A percentile compares a stretch with the other conserved stretches of the same genome.
These are phyloP conservation scores for Sisyra nigra DNA, from an alignment of 2,888 invertebrate genomes.

Conservation along the genomic window DNA sequence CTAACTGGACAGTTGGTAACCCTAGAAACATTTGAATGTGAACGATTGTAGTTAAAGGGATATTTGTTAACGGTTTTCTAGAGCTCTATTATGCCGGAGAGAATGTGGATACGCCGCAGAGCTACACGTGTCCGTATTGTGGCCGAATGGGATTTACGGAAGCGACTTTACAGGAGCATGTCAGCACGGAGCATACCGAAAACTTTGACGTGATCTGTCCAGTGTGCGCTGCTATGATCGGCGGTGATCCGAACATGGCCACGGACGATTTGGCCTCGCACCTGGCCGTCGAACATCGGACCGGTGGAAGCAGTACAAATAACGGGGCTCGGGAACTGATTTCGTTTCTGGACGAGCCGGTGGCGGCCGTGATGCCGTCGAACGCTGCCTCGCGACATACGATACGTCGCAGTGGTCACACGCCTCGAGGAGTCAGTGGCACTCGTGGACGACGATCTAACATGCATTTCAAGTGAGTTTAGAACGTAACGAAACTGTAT, in stretches of 20 bases:
- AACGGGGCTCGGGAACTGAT: conserved; percentile 80
- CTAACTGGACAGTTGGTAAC: too few relatives aligned
- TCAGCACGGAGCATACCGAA: conserved; percentile 81
- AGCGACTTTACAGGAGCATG: conserved; percentile 78
- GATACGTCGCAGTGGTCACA: conserved; percentile 27
- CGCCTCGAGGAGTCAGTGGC: conserved; percentile 50
- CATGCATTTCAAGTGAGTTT: conserved; percentile 79
- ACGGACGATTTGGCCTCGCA: conserved; percentile 97
- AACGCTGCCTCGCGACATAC: conserved; percentile 25
- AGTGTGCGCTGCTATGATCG: conserved; percentile 90
- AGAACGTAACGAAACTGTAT: background rate
- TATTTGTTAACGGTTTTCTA: conserved; percentile 33
- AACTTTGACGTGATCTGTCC: conserved; percentile 90
- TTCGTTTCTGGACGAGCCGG: conserved; percentile 84
- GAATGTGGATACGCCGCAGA: conserved; percentile 83
- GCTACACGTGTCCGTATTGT: conserved; percentile 96
- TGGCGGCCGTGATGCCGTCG: conserved; percentile 39
- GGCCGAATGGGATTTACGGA: conserved; percentile 94
- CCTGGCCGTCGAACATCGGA: conserved; percentile 83
- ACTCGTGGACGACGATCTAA: conserved; percentile 74
- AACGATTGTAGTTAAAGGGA: too few relatives aligned
- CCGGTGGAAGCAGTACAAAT: conserved; percentile 15
- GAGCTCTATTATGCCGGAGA: conserved; percentile 95
- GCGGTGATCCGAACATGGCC: conserved; percentile 94
- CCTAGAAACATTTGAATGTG: too few relatives aligned